Base-by-base conservation (phyloP, 2,797 vertebrate species). In the Diceros bicornis region DNA sequence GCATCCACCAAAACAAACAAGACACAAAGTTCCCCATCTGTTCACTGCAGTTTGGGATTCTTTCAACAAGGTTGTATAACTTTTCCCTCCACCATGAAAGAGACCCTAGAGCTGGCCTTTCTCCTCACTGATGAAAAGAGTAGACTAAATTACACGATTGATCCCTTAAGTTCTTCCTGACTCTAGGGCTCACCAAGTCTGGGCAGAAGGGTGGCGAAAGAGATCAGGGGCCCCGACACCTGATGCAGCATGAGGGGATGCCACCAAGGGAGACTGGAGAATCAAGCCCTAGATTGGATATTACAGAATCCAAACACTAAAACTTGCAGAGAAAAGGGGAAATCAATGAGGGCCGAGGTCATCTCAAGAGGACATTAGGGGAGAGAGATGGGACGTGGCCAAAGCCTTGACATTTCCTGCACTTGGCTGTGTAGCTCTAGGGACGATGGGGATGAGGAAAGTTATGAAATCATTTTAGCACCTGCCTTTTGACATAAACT, bases 1-100 rank as follows among this genome's bases (percentile, higher is more conserved):
- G 77, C 72, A 55, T 66, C 47, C 64, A 88, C 47, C 34, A 77
- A 91, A 84, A 82, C 32, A 78, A 91, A 93, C 25, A 86, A 83
- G 47, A 86, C 21, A 21, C 61, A 32, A 23, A 89, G 37, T 47
- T 81, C 32, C 69, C 32, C 5, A 47, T 47, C 59, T 78, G 57
- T 41, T 81, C 55, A 3, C 44, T 71, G 71, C 0, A 3, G 34
- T 37, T 62, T 44, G 71, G 55, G 62, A 82, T 68, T 82, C 88
- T 82, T 72, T 78, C 20, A 44, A 75, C 32, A 61, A 94, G 44
- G 32, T 9, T 59, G 21, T 41, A 21, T n/a, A 77, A 75, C 71
- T 61, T 91, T 78, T 83, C 69, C 52, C 18, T 83, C 64, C 12
- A 16, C 18, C 29, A 9, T 8, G 27, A 72, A 86, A 52, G 50